Evolutionary conservation across 1,140 invertebrate genomes (phyloP), one percentile per base, ranked within the genome.

Genomic region (Ditylenchus dipsaci): DNA sequence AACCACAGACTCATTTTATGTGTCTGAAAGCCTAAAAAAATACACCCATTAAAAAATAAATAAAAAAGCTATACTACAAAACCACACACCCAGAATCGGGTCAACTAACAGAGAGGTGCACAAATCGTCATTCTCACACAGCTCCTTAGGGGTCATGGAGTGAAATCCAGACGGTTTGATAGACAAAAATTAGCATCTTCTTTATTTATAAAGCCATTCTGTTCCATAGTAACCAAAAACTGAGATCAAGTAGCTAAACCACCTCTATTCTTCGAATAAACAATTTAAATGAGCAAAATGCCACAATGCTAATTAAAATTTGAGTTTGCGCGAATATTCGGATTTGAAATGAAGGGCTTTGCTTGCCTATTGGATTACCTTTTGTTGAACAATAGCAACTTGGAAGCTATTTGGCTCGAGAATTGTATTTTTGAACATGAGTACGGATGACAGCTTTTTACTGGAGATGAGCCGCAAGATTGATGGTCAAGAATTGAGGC

Each of bases 41-140:
- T 3, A 38, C 33, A 61, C 7, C n/a, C n/a, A n/a, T n/a, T n/a
- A n/a, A n/a, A 61, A 5, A 19, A 42, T 8, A 57, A 53, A n/a
- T 17, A 21, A 26, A 73, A 1, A 43, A 38, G 53, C 43, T n/a
- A n/a, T n/a, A n/a, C 26, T 21, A 19, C 38, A 30, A 30, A n/a
- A 45, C 15, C 27, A 81, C 87, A 80, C 88, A 93, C 86, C 90
- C n/a, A 97, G 86, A 84, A 91, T 91, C 15, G 93, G 90, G 87
- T 97, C 95, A 47, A 98, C 86, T 68, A 97, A 90, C 42, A 97
- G 86, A 64, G 91, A 90, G 65, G 94, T 96, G 58, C 67, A 69
- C n/a, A 69, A 33, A 67, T 69, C 95, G 85, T 98, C 95, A 86
- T 94, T 93, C 81, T 95, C 92, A 56, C 91, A 95, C 59, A 97